These are phyloP conservation scores for Mobula birostris DNA, from an alignment of 2,113 vertebrate genomes.

Conservation along the genomic window DNA sequence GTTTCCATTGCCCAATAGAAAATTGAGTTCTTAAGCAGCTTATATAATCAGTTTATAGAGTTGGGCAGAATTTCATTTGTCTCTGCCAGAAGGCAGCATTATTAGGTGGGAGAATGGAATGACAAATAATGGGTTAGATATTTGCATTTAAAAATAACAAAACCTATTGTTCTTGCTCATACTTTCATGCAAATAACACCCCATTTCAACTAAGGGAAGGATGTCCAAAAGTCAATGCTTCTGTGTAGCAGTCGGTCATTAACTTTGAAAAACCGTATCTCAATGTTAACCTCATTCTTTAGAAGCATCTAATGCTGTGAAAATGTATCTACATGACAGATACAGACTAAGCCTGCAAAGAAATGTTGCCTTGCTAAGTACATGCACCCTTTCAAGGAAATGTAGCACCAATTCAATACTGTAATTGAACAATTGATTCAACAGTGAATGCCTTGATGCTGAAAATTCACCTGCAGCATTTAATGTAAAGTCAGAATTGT, in stretches of 20 bases:
- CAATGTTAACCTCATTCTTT: neutral
- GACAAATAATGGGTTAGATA: neutral
- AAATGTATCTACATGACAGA: neutral
- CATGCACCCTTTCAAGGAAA: neutral
- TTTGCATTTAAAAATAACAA: neutral
- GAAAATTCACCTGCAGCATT: neutral
- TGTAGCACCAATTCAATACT: neutral
- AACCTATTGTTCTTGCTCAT: neutral
- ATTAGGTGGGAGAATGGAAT: neutral
- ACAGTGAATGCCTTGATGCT: neutral
- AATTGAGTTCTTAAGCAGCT: neutral
- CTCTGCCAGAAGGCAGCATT: neutral
- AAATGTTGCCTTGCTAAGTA: neutral
- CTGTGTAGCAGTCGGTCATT: neutral
- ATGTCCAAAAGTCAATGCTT: neutral
- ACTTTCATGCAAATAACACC: neutral
- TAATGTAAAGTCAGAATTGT: neutral
- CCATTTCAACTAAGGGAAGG: neutral
- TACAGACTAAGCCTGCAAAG: neutral
- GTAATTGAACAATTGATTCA: neutral
- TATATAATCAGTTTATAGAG: neutral
- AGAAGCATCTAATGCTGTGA: neutral
- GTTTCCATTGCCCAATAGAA: neutral
- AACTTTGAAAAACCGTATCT: neutral
- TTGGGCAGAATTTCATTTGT: neutral